Evolutionary conservation across 1,140 invertebrate species (phyloP).

Genomic region (Cherax quadricarinatus): DNA sequence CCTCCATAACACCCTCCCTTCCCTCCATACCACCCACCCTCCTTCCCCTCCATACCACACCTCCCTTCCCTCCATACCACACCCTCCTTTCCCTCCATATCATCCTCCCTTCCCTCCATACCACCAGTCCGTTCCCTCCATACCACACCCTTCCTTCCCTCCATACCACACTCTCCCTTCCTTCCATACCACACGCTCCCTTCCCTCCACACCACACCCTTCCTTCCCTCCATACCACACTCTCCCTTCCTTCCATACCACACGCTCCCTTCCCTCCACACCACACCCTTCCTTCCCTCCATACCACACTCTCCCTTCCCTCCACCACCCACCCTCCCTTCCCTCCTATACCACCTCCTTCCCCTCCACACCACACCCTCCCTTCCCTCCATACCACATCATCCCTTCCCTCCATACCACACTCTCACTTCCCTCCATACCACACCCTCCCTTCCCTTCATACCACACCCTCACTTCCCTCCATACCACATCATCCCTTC

Average conservation of each 20-base stretch:
- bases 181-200: too few relatives aligned
- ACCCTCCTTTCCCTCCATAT: too few relatives aligned
- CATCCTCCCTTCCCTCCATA: not conserved
- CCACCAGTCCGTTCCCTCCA: too few relatives aligned
- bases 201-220: too few relatives aligned
- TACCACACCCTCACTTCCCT: not conserved
- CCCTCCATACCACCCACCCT: not conserved
- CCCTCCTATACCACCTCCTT: not conserved
- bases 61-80: too few relatives aligned
- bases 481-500: not conserved
- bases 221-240: too few relatives aligned
- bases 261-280: too few relatives aligned
- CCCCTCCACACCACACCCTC: not conserved
- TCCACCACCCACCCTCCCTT: not conserved
- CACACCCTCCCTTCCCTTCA: not conserved
- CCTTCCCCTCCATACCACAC: not conserved
- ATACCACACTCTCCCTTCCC: not conserved
- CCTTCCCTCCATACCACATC: not conserved
- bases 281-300: too few relatives aligned
- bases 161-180: too few relatives aligned
- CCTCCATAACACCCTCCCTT: not conserved
- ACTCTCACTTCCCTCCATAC: too few relatives aligned
- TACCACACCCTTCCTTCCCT: too few relatives aligned
- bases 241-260: too few relatives aligned
- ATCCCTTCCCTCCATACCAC: not conserved